Percentiles rank a stretch among this genome's conserved stretches.
Conservation (phyloP, 2,113 vertebrate species). For the Danio rerio region GRCz12tu NC_133183.1:30820501-30821000, state of each 20-base stretch:
- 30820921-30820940: too few species aligned
- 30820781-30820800: neutral
- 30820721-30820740: slow-evolving; percentile 25
- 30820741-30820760: slow-evolving; percentile 16
- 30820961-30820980: too few species aligned
- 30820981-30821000: too few species aligned
- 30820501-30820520: slow-evolving; percentile 26
- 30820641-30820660: neutral
- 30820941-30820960: too few species aligned
- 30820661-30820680: slow-evolving; percentile 19
- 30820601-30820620: slow-evolving; percentile 14
- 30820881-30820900: too few species aligned
- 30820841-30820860: neutral
- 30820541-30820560: neutral
- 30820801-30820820: neutral
- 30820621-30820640: neutral
- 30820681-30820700: slow-evolving; percentile 29
- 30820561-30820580: slow-evolving; percentile 4
- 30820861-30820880: too few species aligned
- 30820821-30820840: too few species aligned
- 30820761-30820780: slow-evolving; percentile 13
- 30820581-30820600: slow-evolving; percentile 3
- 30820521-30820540: neutral
- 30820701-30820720: slow-evolving; percentile 23
- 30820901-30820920: too few species aligned